Conservation (phyloP, 2,888 invertebrate genomes). For the Lampropteryx suffumata region DNA sequence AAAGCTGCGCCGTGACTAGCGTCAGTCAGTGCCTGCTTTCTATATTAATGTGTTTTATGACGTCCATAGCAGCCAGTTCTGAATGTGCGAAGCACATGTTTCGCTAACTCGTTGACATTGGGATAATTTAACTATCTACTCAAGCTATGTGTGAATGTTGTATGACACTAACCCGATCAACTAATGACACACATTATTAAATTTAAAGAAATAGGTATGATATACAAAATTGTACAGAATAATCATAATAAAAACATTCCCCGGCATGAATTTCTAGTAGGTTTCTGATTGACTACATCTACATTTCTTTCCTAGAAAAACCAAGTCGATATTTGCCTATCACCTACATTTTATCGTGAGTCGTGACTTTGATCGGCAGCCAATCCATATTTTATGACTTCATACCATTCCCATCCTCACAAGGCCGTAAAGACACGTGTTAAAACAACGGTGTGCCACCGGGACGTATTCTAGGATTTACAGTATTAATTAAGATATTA, state of each 20-base stretch:
- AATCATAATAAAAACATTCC: neutral
- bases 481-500: slow-evolving; percentile 9
- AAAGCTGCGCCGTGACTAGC: neutral
- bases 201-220: too few species aligned
- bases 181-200: too few species aligned
- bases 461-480: slow-evolving; percentile 15
- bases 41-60: slow-evolving; percentile 23
- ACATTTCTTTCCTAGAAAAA: slow-evolving; percentile 11
- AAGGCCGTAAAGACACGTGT: slow-evolving; percentile 23
- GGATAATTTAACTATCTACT: slow-evolving; percentile 24
- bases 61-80: slow-evolving; percentile 21
- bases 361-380: slow-evolving; percentile 20
- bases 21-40: slow-evolving; percentile 1
- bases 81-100: slow-evolving; percentile 30
- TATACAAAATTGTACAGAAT: too few species aligned
- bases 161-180: too few species aligned
- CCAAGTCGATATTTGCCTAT: slow-evolving; percentile 10
- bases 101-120: slow-evolving; percentile 45
- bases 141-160: slow-evolving; percentile 7
- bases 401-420: slow-evolving; percentile 19
- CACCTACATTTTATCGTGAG: slow-evolving; percentile 20
- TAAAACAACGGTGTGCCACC: slow-evolving; percentile 20
- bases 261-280: neutral
- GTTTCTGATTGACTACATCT: slow-evolving; percentile 2
- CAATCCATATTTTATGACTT: slow-evolving; percentile 27